Conservation (phyloP, 2,888 invertebrate genomes). For the Seira ritae region DNA sequence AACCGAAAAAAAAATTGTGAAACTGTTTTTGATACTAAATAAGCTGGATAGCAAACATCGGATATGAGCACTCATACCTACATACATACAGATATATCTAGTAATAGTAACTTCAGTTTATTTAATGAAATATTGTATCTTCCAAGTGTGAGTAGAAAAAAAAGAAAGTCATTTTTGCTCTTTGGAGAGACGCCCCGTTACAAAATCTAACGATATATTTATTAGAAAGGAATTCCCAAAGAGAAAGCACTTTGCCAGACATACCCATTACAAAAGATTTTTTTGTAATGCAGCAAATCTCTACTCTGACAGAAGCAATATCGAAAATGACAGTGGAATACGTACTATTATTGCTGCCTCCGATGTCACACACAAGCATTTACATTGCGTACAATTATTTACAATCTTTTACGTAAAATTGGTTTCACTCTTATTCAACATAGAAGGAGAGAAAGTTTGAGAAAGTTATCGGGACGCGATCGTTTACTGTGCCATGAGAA, state of each 20-base stretch:
- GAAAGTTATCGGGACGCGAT: not conserved
- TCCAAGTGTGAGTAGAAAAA: not conserved
- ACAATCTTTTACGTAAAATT: no score
- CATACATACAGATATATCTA: no score
- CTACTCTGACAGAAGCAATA: conserved; percentile 25
- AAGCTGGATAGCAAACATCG: conserved; percentile 18
- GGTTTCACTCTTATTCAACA: no score
- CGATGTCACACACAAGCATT: conserved; percentile 26
- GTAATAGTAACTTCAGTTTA: no score
- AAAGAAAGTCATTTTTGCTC: not conserved
- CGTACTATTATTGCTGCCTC: conserved; percentile 6
- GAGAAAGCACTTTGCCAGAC: conserved; percentile 15
- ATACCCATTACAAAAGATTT: not conserved
- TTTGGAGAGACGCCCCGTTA: not conserved
- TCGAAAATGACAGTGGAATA: conserved; percentile 2
- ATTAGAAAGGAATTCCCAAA: not conserved
- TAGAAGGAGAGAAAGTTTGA: no score
- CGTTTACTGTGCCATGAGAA: not conserved
- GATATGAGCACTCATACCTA: not conserved
- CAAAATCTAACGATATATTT: not conserved
- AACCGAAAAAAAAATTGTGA: not conserved
- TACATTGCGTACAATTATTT: conserved; percentile 6
- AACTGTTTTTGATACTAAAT: conserved; percentile 36
- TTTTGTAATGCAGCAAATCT: not conserved
- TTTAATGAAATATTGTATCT: conserved; percentile 12